These are phyloP conservation scores for Dicentrarchus labrax DNA, from an alignment of 2,113 vertebrate species.

Conservation along the genomic window DNA sequence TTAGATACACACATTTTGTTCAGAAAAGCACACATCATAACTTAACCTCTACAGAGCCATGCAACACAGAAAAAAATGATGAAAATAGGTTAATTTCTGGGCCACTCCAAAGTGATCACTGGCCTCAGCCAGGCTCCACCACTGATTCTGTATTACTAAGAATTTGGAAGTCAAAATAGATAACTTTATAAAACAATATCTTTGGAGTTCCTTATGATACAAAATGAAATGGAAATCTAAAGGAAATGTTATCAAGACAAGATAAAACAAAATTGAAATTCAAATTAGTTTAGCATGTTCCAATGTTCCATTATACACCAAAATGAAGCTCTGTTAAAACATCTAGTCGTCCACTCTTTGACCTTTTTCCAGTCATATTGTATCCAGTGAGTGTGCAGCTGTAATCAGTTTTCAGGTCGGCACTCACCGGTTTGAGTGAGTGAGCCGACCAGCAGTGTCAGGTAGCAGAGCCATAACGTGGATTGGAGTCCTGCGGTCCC, in stretches of 20 bases:
- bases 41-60: too few relatives aligned
- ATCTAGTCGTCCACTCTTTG: background rate
- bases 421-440: constrained; percentile 57
- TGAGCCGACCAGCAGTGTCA: constrained; percentile 45
- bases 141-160: too few relatives aligned
- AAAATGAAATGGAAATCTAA: background rate
- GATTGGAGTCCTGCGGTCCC: constrained; percentile 27
- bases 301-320: background rate
- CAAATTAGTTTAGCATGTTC: background rate
- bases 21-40: too few relatives aligned
- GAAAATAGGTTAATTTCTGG: too few relatives aligned
- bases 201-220: background rate
- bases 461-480: constrained; percentile 37
- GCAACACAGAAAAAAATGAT: too few relatives aligned
- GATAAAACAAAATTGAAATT: background rate
- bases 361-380: background rate
- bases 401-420: background rate
- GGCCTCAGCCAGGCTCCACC: too few relatives aligned
- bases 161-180: background rate
- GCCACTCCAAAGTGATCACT: too few relatives aligned
- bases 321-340: background rate
- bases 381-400: background rate
- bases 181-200: background rate
- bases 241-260: background rate
- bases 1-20: too few relatives aligned